Base-by-base conservation (phyloP, 2,797 vertebrate genomes). In the Enteromius afrohamiltoni region DNA sequence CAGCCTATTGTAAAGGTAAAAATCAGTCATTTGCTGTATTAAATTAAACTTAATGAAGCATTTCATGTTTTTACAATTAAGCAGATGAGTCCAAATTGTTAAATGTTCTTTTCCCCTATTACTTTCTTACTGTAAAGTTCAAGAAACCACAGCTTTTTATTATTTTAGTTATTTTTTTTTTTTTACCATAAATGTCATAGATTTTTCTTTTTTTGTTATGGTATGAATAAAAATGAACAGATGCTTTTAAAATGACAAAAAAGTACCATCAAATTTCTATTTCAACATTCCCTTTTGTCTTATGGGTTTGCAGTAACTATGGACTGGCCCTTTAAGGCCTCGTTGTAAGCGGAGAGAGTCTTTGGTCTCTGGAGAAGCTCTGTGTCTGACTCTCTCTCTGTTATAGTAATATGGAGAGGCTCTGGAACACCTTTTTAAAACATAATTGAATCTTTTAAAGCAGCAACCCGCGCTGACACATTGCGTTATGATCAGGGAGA, bases 381-480 rank as follows among this genome's bases (percentile, higher is more conserved):
- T n/a, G 64, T 78, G 76, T 64, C 45, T 23, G 67, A 31, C 64
- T 55, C 21, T 71, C 31, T 62, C 23, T 62, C 91, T 87, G 84
- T 86, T 88, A 88, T 91, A 90, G 91, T 90, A 91, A 91, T 93
- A 88, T 88, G 89, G 89, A 87, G 86, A 80, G 83, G 51, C 90
- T 90, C 89, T 91, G 89, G 89, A 93, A 90, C 92, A 93, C 92
- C 92, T 92, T 94, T 93, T 92, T 91, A 91, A 92, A 92, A 89
- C 90, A 89, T 93, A 93, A 94, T 93, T 94, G 92, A 93, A 93
- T 93, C 88, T 87, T 88, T 91, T 89, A 91, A 91, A 92, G 91
- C 92, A 91, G 92, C 92, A 84, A 87, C 37, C 10, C 78, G 91
- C 17, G 13, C 73, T 92, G 93, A 91, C 93, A 93, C 81, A 86